A percentile compares a stretch with the other conserved stretches of the same genome.
These are phyloP conservation scores for Oreochromis aureus DNA, from an alignment of 2,113 vertebrate genomes.

Conservation along the genomic window DNA sequence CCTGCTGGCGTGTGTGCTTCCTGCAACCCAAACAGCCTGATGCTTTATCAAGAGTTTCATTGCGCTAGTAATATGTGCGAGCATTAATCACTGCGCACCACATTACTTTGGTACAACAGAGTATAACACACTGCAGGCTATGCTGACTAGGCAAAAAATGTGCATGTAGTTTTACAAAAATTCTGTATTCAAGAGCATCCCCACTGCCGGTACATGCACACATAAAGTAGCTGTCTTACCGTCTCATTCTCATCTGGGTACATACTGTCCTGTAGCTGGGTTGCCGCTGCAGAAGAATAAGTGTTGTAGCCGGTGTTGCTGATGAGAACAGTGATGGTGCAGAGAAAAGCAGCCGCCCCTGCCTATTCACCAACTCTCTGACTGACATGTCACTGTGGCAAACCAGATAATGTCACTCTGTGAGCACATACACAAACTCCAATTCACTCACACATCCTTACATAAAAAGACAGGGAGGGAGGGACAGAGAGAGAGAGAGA, in stretches of 20 bases:
- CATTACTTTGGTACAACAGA: not conserved
- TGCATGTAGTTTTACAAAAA: not conserved
- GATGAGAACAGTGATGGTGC: conserved; percentile 21
- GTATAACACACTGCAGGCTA: not conserved
- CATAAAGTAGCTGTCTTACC: conserved; percentile 48
- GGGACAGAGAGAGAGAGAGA: not conserved
- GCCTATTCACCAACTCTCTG: conserved; percentile 26
- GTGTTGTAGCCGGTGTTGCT: conserved; percentile 1
- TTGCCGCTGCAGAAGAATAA: conserved; percentile 15
- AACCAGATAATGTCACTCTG: conserved; percentile 15
- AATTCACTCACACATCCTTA: conserved; percentile 35
- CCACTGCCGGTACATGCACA: not conserved
- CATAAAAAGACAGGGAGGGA: conserved; percentile 40
- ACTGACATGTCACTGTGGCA: conserved; percentile 41
- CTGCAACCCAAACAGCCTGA: not conserved
- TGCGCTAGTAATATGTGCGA: not conserved
- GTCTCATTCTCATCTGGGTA: conserved; percentile 62
- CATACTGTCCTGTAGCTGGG: conserved; percentile 55
- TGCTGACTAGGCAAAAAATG: conserved; percentile 1
- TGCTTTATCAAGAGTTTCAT: not conserved
- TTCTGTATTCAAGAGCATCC: not conserved
- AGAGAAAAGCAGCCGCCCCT: conserved; percentile 9
- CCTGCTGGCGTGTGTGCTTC: not conserved
- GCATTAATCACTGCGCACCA: not conserved
- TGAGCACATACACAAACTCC: not conserved